A percentile compares a stretch with the other conserved stretches of the same genome.
These are phyloP conservation scores for Gymnothorax reevesii DNA, from an alignment of 2,797 vertebrate species.

Conservation along the genomic window DNA sequence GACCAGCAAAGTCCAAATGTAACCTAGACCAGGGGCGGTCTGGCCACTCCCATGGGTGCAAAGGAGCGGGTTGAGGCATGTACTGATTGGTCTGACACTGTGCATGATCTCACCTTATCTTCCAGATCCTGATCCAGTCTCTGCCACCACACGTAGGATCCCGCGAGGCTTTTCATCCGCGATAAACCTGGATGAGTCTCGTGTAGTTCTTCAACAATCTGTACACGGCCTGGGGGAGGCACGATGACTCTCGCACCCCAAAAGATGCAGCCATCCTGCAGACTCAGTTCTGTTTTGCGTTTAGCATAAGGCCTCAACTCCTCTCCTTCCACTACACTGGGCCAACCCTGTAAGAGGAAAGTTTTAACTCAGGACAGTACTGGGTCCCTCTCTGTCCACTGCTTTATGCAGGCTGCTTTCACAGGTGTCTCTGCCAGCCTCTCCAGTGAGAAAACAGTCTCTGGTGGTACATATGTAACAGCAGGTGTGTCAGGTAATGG, in stretches of 20 bases:
- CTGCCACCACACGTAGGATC: constrained; percentile 41
- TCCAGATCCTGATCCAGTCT: constrained; percentile 30
- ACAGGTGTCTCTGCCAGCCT: constrained; percentile 24
- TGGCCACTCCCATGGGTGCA: constrained; percentile 32
- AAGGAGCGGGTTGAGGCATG: background rate
- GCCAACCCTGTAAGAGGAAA: constrained; percentile 23
- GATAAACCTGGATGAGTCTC: constrained; percentile 21
- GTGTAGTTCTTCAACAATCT: constrained; percentile 12
- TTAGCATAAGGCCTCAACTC: background rate
- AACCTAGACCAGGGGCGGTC: constrained; percentile 26
- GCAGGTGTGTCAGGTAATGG: too few species aligned
- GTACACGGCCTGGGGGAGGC: too few species aligned
- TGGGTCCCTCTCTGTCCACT: constrained; percentile 26
- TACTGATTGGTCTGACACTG: constrained; percentile 37
- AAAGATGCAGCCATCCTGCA: constrained; percentile 13
- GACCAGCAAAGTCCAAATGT: too few species aligned
- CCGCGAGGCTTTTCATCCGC: constrained; percentile 22
- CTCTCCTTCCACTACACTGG: background rate
- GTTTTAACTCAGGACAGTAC: constrained; percentile 32
- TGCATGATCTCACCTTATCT: constrained; percentile 32
- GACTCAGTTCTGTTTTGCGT: background rate
- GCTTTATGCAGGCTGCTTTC: background rate
- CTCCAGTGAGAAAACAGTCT: constrained; percentile 34
- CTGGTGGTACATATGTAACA: background rate
- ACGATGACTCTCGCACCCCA: too few species aligned